Evolutionary conservation across 2,888 invertebrate genomes (phyloP), one percentile per base, ranked within the genome.

Genomic region (Uloborus plumipes): DNA sequence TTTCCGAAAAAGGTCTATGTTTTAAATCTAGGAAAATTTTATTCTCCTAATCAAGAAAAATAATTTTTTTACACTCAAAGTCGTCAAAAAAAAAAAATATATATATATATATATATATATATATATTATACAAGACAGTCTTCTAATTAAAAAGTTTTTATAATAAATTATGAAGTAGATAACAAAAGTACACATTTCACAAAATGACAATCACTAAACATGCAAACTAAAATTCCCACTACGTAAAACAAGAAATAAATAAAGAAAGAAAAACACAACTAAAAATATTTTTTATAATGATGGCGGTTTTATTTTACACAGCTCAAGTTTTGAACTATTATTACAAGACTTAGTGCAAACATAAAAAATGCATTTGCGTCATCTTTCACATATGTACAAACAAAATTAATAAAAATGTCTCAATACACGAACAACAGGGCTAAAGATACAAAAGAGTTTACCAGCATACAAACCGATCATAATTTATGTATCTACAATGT

Each of bases 231-330:
- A 59, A 72, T 39, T 53, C 26, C 50, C 47, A 69, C 26, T 18
- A 73, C 58, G 49, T 50, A 74, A 49, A 58, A 70, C 26, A 64
- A 58, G 64, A 67, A 11, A 16, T n/a, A 31, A 39, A 39, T 16
- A 67, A 22, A 18, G 53, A 76, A 75, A 82, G 39, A 55, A 76
- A 75, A 72, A 71, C 73, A 73, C 73, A 71, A 82, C 55, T 70
- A 73, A 81, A 70, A 65, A 69, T 69, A 74, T 51, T 59, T 22
- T 65, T 61, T 73, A 22, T 75, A 39, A 76, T 58, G 74, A 82
- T 69, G 74, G 81, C 75, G 70, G 72, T 70, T 74, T 82, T 82
- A 82, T 82, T 82, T 82, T 82, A 82, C 81, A 82, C 66, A 66
- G 75, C 62, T 82, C 71, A 75, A 67, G 67, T 69, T 61, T 62